Evolutionary conservation across 2,113 vertebrate genomes (phyloP).

Genomic region (Menura novaehollandiae): DNA sequence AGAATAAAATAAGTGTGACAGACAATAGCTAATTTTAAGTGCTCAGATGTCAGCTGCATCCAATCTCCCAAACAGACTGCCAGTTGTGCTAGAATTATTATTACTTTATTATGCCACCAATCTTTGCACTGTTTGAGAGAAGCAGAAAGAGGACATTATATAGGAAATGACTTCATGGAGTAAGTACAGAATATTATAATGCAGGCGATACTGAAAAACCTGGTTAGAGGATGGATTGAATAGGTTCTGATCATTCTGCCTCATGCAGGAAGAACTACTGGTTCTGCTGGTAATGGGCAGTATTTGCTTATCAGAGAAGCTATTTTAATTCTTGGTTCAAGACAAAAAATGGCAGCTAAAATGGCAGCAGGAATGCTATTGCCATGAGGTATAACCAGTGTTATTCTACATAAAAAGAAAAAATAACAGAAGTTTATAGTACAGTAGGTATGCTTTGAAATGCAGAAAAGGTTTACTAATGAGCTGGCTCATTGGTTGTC

Average conservation of each 20-base stretch:
- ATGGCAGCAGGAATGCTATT: background rate
- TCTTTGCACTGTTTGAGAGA: background rate
- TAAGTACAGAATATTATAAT: background rate
- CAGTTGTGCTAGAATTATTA: background rate
- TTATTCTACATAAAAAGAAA: background rate
- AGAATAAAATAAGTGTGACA: background rate
- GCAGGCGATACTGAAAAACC: background rate
- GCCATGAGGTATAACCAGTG: background rate
- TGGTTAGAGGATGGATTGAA: background rate
- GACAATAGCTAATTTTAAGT: background rate
- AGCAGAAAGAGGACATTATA: background rate
- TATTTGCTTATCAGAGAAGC: background rate
- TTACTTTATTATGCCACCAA: background rate
- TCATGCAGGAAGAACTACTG: background rate
- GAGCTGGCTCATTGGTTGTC: background rate
- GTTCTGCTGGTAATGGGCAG: background rate
- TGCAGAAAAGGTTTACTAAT: background rate
- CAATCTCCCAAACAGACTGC: background rate
- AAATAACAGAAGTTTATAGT: background rate
- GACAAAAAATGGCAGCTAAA: background rate
- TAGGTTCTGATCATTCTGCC: background rate
- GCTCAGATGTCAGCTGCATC: background rate
- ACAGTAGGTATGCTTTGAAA: background rate
- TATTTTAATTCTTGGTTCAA: conserved; percentile 8
- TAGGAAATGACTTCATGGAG: background rate